These are phyloP conservation scores for Sebastes iracundus DNA, from an alignment of 2,797 vertebrate species.

Conservation along the genomic window DNA sequence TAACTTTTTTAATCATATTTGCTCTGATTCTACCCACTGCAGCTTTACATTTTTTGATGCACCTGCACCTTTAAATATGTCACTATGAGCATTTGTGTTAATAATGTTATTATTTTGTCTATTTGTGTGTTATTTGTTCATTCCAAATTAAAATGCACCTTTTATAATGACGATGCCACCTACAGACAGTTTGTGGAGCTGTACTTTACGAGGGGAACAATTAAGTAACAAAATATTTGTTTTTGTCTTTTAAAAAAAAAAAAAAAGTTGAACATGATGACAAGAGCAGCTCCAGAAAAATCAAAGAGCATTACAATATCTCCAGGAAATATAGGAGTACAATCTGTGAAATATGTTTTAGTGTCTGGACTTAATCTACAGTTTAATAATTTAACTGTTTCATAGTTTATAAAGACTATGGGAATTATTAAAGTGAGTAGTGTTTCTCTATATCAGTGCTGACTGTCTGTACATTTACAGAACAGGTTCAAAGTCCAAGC, in stretches of 20 bases:
- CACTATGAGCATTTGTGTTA: not conserved
- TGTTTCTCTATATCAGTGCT: not conserved
- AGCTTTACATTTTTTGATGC: not conserved
- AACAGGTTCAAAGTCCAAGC: conserved; percentile 55
- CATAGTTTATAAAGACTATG: not conserved
- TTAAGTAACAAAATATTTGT: not conserved
- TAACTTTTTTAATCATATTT: fast-evolving
- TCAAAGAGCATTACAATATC: not conserved
- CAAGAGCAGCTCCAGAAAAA: not conserved
- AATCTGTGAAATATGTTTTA: not conserved
- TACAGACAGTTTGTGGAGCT: not conserved
- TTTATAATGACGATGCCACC: not conserved
- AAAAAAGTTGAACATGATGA: not conserved
- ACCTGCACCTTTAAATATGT: not conserved
- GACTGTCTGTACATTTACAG: not conserved
- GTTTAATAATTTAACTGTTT: not conserved
- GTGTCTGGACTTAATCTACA: not conserved
- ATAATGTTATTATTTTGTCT: not conserved
- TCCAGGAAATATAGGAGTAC: not conserved
- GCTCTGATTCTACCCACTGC: fast-evolving
- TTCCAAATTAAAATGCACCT: not conserved
- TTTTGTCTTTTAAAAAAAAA: not conserved
- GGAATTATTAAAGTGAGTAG: not conserved
- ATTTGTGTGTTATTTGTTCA: not conserved
- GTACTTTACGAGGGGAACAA: not conserved